phyloP scores from a whole-genome alignment of 2,113 vertebrate genomes.

The Saimiri boliviensis region DNA sequence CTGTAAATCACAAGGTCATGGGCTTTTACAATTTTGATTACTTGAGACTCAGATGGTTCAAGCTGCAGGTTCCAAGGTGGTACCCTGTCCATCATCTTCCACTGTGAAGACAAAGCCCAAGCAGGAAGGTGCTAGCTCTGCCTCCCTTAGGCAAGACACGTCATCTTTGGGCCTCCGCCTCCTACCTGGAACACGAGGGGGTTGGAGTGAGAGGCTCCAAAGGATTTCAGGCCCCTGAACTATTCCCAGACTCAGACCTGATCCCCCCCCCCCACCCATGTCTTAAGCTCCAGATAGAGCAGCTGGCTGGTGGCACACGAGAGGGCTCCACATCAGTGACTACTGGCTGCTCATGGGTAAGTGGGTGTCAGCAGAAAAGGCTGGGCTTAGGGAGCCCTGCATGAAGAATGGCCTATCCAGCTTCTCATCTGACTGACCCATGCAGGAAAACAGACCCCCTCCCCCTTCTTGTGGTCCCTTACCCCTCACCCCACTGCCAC shows the following conservation, averaged over 20 bases:
- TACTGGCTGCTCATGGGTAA: neutral
- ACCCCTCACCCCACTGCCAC: too few species aligned
- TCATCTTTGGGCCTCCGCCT: neutral
- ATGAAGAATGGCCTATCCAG: neutral
- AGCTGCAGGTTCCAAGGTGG: neutral
- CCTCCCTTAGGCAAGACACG: too few species aligned
- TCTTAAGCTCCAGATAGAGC: neutral
- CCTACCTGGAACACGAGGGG: neutral
- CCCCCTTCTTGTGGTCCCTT: too few species aligned
- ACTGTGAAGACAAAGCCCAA: neutral
- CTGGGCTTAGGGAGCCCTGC: neutral
- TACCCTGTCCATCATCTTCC: neutral
- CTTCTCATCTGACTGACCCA: neutral
- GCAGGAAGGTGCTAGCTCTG: neutral
- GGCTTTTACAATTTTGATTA: neutral
- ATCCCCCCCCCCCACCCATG: fast-evolving
- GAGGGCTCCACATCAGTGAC: too few species aligned
- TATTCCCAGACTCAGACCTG: neutral
- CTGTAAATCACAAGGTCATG: neutral
- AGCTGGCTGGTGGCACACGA: neutral
- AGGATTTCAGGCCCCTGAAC: neutral
- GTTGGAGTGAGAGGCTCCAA: neutral
- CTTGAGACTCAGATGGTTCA: neutral
- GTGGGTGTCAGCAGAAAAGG: neutral
- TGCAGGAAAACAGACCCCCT: neutral